Conservation (phyloP, 2,888 invertebrate genomes). For the Calephelis perditalis region DNA sequence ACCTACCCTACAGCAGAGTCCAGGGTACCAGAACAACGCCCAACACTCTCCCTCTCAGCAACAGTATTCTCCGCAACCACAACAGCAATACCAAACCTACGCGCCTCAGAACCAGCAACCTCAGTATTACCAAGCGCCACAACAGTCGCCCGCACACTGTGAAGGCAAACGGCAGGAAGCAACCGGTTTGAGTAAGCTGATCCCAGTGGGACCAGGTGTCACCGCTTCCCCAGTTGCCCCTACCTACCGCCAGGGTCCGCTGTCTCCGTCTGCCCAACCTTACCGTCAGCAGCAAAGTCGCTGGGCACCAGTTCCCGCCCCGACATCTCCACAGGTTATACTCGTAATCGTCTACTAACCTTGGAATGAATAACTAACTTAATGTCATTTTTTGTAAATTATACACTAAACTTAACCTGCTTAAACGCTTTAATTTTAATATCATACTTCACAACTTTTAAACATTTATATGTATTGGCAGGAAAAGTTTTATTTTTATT, state of each 20-base stretch:
- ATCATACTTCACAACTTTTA: too few relatives aligned
- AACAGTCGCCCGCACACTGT: slow-evolving; percentile 45
- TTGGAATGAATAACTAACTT: background rate
- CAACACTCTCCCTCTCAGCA: slow-evolving; percentile 56
- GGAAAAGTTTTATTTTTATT: too few relatives aligned
- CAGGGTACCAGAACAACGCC: slow-evolving; percentile 70
- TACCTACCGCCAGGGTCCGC: slow-evolving; percentile 53
- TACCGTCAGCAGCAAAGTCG: slow-evolving; percentile 61
- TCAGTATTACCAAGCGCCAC: slow-evolving; percentile 31
- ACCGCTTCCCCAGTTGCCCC: slow-evolving; percentile 42
- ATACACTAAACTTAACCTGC: slow-evolving; percentile 16
- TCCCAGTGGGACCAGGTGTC: slow-evolving; percentile 62
- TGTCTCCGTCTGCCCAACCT: slow-evolving; percentile 59
- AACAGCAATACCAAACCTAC: slow-evolving; percentile 30
- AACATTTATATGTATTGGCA: too few relatives aligned
- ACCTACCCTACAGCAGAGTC: slow-evolving; percentile 55
- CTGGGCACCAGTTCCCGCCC: slow-evolving; percentile 71
- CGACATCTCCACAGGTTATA: slow-evolving; percentile 68
- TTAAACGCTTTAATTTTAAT: background rate
- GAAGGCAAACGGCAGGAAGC: slow-evolving; percentile 61
- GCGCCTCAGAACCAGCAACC: slow-evolving; percentile 32
- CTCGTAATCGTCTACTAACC: slow-evolving; percentile 7
- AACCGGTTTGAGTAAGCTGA: slow-evolving; percentile 68
- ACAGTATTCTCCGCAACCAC: slow-evolving; percentile 25
- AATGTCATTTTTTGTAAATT: background rate